Evolutionary conservation across 1,140 invertebrate species (phyloP).

Genomic region (Acromyrmex heyeri): DNA sequence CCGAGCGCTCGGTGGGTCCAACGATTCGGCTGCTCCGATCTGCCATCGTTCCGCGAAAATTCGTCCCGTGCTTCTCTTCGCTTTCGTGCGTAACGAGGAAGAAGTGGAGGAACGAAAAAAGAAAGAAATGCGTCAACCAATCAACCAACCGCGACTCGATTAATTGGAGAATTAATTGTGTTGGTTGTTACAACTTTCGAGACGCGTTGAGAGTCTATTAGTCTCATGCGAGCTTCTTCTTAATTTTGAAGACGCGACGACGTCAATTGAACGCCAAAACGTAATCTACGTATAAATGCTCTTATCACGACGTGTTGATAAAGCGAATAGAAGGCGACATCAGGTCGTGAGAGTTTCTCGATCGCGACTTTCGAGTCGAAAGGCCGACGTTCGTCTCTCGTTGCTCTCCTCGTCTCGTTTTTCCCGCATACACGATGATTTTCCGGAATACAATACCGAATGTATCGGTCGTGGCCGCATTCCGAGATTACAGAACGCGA

Average conservation of each 20-base stretch:
- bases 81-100: background rate
- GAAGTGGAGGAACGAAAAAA: background rate
- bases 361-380: slow-evolving; percentile 6
- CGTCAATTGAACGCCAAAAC: background rate
- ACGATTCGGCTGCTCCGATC: background rate
- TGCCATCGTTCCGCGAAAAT: slow-evolving; percentile 3
- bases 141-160: background rate
- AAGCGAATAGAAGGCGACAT: background rate
- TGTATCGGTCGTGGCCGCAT: no score
- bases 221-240: background rate
- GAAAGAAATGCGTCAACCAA: background rate
- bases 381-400: background rate
- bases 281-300: background rate
- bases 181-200: slow-evolving; percentile 17
- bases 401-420: background rate
- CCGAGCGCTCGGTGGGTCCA: no score
- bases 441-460: background rate
- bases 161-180: background rate
- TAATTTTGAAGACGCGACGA: background rate
- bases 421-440: background rate
- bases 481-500: background rate
- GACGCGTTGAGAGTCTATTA: background rate
- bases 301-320: slow-evolving; percentile 33
- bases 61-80: background rate
- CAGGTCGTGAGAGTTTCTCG: background rate